Evolutionary conservation across 2,113 vertebrate genomes (phyloP), one percentile per base, ranked within the genome.

Genomic region (Ariopsis seemanni): DNA sequence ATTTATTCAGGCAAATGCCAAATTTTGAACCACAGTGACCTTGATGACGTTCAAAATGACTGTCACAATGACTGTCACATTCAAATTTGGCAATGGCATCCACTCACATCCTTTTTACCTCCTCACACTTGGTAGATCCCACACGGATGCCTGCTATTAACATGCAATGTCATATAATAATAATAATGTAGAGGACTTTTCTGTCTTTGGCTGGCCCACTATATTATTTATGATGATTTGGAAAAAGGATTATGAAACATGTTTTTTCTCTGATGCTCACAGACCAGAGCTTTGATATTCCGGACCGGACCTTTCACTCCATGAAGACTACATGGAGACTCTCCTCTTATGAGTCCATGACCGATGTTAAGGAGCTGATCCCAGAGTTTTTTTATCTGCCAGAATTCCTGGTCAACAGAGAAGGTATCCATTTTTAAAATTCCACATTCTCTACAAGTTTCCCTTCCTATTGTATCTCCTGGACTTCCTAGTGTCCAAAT

Each of bases 221-320:
- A 62, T 58, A 82, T 90, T 90, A 89, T 91, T 89, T 88, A 77
- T 82, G 85, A 90, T 89, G 85, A 91, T 91, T 91, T 88, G 92
- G 93, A 93, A 92, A 92, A 86, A 63, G 0, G 81, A 58, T 83
- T 14, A 89, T 93, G 86, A 95, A 94, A 93, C 92, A 89, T 88
- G 81, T 89, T 92, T 91, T 93, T 87, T 89, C 79, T 96, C 90
- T 92, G 91, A 90, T 92, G 93, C 91, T 81, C 89, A 83, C 93
- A 99, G 98, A 99, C 95, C 98, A 99, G 93, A 99, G 98, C 95
- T 99, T 99, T 96, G 98, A 99, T 96, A 99, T 99, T 91, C 98
- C 98, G 75, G 98, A 99, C 95, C 97, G 98, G 93, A 99, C 98
- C 14, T 99, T 99, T 92, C 97, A 99, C 94, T 99, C 98, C 71